Percentiles rank a stretch among this genome's conserved stretches.
Conservation (phyloP, 2,888 invertebrate species). For the Drosophila prolongata region DNA sequence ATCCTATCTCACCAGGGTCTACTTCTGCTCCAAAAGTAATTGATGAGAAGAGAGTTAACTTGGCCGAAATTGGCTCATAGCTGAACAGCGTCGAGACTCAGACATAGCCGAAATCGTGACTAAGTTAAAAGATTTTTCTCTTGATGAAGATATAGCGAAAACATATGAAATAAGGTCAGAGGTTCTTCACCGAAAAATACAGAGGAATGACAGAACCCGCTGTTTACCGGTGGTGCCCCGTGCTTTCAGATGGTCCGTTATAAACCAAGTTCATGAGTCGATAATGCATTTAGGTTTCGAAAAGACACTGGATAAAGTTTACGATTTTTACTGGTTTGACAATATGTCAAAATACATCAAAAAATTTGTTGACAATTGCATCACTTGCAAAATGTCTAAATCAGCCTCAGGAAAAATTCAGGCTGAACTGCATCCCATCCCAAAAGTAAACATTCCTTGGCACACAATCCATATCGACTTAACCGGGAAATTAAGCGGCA, state of each 20-base stretch:
- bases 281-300: conserved; percentile 13
- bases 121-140: conserved; percentile 1
- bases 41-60: no score
- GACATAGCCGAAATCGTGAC: conserved; percentile 8
- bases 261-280: conserved; percentile 11
- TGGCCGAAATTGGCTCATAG: no score
- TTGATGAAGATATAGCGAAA: conserved; percentile 37
- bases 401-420: not conserved
- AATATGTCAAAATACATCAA: no score
- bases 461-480: conserved; percentile 2
- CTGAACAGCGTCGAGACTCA: conserved; percentile 12
- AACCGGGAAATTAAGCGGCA: not conserved
- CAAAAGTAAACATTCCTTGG: conserved; percentile 9
- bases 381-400: conserved; percentile 5
- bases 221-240: conserved; percentile 18
- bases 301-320: conserved; percentile 2
- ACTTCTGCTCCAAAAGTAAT: no score
- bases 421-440: not conserved
- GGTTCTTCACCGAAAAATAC: conserved; percentile 15
- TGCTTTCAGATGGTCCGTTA: conserved; percentile 15
- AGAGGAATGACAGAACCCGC: conserved; percentile 16
- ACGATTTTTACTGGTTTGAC: no score
- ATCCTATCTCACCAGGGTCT: no score
- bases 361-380: not conserved
- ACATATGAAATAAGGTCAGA: conserved; percentile 32